Evolutionary conservation across 2,888 invertebrate species (phyloP), one percentile per base, ranked within the genome.

Genomic region (Scaptomyza reducta): DNA sequence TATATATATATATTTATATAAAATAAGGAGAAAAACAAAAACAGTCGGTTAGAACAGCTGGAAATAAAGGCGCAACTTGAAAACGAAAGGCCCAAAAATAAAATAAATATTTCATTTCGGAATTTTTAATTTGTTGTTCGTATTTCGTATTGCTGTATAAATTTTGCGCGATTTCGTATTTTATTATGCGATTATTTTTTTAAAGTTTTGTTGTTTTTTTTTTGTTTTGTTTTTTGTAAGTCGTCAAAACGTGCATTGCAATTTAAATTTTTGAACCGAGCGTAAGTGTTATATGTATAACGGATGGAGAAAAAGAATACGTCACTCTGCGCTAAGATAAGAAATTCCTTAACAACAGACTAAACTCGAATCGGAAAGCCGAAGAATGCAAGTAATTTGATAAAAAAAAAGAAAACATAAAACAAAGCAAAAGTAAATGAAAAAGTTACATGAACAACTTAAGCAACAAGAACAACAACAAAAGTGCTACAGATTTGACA

Each of bases 11-110:
- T 38, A 38, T 9, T 14, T n/a, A 5, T 35, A n/a, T 35, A 47
- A 25, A n/a, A 56, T 47, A 27, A 5, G 49, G 59, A 58, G 35
- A 71, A 22, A 35, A 72, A 35, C 40, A 42, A 55, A 55, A 60
- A 65, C 64, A 71, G 46, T 59, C 68, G 69, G 71, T 57, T 49
- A 60, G 74, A 77, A 76, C 76, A 76, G 77, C 76, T 76, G 76
- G 77, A 76, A 65, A 75, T 54, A 56, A 69, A 69, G 40, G 56
- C 59, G 35, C 59, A 57, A 56, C 41, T 70, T 42, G 54, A 73
- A 65, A 56, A 35, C 31, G 29, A 54, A 49, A n/a, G 45, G 57
- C 50, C 57, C 35, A 58, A 55, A 56, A 41, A 47, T 42, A 63
- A 72, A 74, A 53, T 18, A 63, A 38, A 59, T 64, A 46, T 54